These are phyloP conservation scores for Drusus annulatus DNA, from an alignment of 1,140 invertebrate species.

Conservation along the genomic window DNA sequence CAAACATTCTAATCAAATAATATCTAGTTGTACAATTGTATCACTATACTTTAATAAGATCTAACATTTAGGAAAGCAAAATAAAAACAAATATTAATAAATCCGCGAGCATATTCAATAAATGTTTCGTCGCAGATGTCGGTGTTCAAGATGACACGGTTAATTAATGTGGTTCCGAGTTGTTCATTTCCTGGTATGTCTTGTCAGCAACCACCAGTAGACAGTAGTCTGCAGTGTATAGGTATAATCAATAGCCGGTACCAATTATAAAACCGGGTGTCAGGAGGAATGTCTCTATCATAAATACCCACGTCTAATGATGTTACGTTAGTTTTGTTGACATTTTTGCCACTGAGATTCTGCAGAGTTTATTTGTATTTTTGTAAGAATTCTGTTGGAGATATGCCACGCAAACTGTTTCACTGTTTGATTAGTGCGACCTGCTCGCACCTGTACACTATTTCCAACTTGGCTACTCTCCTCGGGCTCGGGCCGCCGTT, in stretches of 20 bases:
- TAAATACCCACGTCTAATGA: not conserved
- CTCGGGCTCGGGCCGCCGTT: not conserved
- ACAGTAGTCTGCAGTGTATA: no score
- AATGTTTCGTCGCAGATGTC: no score
- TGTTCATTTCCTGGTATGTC: no score
- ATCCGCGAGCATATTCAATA: no score
- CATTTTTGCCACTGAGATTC: conserved; percentile 6
- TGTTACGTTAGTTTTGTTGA: conserved; percentile 27
- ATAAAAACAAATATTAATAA: no score
- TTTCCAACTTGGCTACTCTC: conserved; percentile 14
- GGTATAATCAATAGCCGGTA: not conserved
- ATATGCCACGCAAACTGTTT: conserved; percentile 29
- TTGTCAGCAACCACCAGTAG: no score
- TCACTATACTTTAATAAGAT: no score
- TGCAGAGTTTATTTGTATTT: conserved; percentile 31
- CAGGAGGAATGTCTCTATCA: not conserved
- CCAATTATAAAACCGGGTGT: conserved; percentile 9
- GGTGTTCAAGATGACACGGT: no score
- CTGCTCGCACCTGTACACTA: conserved; percentile 31
- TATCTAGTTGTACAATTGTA: no score
- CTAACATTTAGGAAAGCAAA: no score
- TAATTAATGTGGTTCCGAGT: no score
- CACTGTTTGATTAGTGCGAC: conserved; percentile 27
- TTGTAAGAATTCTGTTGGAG: conserved; percentile 27
- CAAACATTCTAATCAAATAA: no score